Base-by-base conservation (phyloP, 2,888 invertebrate genomes). In the Xylophagus ater region DNA sequence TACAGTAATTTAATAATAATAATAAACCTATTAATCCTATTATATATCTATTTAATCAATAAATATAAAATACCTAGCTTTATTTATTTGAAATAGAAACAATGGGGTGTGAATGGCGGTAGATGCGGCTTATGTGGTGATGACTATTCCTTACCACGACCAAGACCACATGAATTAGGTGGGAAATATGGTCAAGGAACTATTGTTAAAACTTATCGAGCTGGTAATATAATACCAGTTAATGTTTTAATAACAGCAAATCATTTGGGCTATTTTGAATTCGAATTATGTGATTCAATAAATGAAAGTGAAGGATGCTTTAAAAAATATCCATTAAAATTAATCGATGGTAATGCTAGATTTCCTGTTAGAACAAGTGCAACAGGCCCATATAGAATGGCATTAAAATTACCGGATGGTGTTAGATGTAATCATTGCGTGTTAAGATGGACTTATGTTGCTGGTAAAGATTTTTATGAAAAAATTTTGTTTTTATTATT, bases 81-180 rank as follows among this genome's bases (percentile, higher is more conserved):
- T n/a, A n/a, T n/a, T n/a, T n/a, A n/a, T n/a, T n/a, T n/a, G n/a
- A n/a, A n/a, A n/a, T 43, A 67, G 67, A 46, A 51, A 13, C 72
- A 71, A 56, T 68, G 66, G 55, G 21, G 49, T 4, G 43, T 50
- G 15, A 58, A 68, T 43, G 53, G 50, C 2, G 72, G 71, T 2
- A 60, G 59, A 34, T 75, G 74, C 47, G 74, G 74, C 1, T 47
- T 65, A 1, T 75, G 74, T 46, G 74, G 74, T 2, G 74, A 74
- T 51, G 55, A 64, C 43, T 72, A 62, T 43, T 53, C 58, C 3
- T 17, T 55, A 3, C 36, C 55, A 1, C 54, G 47, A 23, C 74
- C 74, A 0, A 58, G 74, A 33, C 54, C 60, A 5, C 67, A 73
- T 48, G 74, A 74, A 49, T 57, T 71, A 35, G 70, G 70, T 4